Evolutionary conservation across 2,113 vertebrate genomes (phyloP).

Genomic region (Sinocyclocheilus maitianheensis): DNA sequence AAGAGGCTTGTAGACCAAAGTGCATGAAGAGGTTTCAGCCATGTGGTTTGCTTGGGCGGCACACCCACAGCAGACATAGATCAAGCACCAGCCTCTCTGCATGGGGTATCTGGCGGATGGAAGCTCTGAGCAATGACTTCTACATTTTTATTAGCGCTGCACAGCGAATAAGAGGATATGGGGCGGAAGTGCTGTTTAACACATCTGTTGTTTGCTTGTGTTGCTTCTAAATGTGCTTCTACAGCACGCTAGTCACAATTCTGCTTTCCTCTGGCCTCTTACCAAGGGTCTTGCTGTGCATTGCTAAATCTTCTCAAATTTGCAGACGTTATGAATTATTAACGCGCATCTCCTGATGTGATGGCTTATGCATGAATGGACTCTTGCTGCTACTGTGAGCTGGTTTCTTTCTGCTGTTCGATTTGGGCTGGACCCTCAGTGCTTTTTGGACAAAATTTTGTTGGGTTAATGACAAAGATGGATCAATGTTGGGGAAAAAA

Average conservation of each 20-base stretch:
- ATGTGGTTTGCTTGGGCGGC: slow-evolving; percentile 11
- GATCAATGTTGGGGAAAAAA: neutral
- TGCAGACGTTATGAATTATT: slow-evolving; percentile 23
- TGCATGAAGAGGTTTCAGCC: slow-evolving; percentile 19
- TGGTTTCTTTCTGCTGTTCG: slow-evolving; percentile 33
- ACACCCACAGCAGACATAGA: slow-evolving; percentile 33
- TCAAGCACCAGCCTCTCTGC: neutral
- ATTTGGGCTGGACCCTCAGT: neutral
- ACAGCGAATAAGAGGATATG: neutral
- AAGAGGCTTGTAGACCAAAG: neutral
- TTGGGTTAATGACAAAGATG: neutral
- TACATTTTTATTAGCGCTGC: neutral
- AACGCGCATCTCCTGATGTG: slow-evolving; percentile 43
- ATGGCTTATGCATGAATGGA: slow-evolving; percentile 37
- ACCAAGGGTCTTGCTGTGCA: neutral
- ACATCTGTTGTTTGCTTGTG: slow-evolving; percentile 22
- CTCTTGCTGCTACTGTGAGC: neutral
- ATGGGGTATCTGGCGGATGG: neutral
- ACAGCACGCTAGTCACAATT: neutral
- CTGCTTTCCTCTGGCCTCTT: neutral
- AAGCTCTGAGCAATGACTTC: neutral
- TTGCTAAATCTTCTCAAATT: neutral
- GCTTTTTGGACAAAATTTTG: neutral
- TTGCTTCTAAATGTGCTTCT: neutral
- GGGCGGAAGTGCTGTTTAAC: neutral